A percentile compares a stretch with the other conserved stretches of the same genome.
Conservation (phyloP, 2,113 vertebrate genomes). For the Fulica atra region DNA sequence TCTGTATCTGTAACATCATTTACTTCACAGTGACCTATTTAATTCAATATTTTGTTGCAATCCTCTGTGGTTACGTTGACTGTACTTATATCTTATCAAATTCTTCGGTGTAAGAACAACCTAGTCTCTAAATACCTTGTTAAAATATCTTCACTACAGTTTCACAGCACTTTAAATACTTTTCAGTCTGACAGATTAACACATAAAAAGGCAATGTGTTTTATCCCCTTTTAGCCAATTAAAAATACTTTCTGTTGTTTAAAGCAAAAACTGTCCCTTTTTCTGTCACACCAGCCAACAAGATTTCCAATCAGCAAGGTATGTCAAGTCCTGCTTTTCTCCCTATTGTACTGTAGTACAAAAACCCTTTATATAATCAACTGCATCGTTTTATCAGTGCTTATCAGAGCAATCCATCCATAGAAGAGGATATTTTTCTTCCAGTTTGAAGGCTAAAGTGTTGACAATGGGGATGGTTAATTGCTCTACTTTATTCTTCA, state of each 20-base stretch:
- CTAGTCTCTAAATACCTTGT: background rate
- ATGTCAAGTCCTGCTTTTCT: background rate
- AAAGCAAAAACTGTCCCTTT: background rate
- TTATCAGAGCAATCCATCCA: background rate
- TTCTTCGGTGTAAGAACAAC: background rate
- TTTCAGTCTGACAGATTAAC: background rate
- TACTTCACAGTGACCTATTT: background rate
- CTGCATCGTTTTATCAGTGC: background rate
- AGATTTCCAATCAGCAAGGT: background rate
- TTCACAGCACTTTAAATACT: background rate
- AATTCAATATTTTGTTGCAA: background rate
- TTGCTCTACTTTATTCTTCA: background rate
- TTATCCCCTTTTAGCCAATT: background rate
- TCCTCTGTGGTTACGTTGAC: background rate
- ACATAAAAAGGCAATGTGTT: background rate
- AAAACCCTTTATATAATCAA: background rate
- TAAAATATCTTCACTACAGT: background rate
- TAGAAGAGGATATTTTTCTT: background rate
- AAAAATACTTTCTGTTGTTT: background rate
- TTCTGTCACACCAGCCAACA: background rate
- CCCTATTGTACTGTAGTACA: background rate
- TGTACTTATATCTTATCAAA: background rate
- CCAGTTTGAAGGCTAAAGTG: background rate
- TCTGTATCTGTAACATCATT: background rate
- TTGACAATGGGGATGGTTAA: background rate